Base-by-base conservation (phyloP, 2,888 invertebrate species). In the Morpho achilles region DNA sequence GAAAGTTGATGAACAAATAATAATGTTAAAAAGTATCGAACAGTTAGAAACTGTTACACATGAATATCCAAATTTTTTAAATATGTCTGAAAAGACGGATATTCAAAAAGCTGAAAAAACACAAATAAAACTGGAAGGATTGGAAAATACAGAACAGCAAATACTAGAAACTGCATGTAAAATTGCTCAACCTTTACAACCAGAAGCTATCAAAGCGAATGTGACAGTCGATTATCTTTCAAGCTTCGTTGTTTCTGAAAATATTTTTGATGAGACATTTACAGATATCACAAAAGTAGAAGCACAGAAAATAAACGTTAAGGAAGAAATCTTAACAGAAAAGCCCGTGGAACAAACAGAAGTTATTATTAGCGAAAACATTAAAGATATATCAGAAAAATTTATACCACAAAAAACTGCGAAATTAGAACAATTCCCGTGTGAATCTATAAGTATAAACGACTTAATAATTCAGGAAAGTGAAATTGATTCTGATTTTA, bases 181-280 rank as follows among this genome's bases (percentile, higher is more conserved):
- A 40, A 57, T 87, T 54, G 64, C 71, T 7, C 61, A 60, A 51
- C 61, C 59, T 44, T 52, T 63, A 56, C 63, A 67, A 61, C 66
- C 73, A 42, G 78, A 80, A 53, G 56, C 54, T 42, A 79, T 65
- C 53, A 72, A 70, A 63, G 84, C 79, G 22, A 66, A 62, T 32
- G 23, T 76, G 43, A 78, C 79, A 53, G 45, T 87, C 46, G 78
- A 81, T 72, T 69, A 79, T 9, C 71, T 77, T 59, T 77, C 78
- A 65, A 79, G 76, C 47, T 84, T 74, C 62, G 69, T 69, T 40
- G 75, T 82, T 8, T 69, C 70, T 22, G 82, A 87, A 74, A 77
- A 79, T 58, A 48, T 79, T 16, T 56, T 72, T 39, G 87, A 88
- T 4, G 92, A 93, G 68, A 80, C 80, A 62, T 83, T 91, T 68